These are phyloP conservation scores for Piscicola geometra DNA, from an alignment of 2,888 invertebrate genomes.

Conservation along the genomic window DNA sequence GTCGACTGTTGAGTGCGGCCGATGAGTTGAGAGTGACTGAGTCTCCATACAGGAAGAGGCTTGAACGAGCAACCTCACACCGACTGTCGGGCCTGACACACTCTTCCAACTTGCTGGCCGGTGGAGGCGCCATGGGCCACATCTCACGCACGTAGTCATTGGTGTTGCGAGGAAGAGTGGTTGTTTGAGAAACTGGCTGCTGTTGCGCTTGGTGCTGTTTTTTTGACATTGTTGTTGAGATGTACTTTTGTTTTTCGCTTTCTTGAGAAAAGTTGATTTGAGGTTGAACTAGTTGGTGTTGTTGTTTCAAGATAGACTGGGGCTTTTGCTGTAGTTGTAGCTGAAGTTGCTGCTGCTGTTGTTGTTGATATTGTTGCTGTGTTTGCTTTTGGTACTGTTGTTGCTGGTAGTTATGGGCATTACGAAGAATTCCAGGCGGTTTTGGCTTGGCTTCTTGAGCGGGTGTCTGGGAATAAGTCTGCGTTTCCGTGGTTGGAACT, in stretches of 20 bases:
- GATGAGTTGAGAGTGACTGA: slow-evolving; percentile 33
- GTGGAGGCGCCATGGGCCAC: slow-evolving; percentile 38
- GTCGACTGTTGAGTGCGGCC: slow-evolving; percentile 15
- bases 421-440: slow-evolving; percentile 26
- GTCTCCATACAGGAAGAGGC: slow-evolving; percentile 38
- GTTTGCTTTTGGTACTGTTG: background rate
- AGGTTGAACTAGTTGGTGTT: slow-evolving; percentile 8
- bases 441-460: slow-evolving; percentile 23
- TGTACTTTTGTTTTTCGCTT: background rate
- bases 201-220: slow-evolving; percentile 1
- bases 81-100: slow-evolving; percentile 27
- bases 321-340: slow-evolving; percentile 14
- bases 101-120: slow-evolving; percentile 28
- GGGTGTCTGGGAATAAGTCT: background rate
- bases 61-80: slow-evolving; percentile 24
- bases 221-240: background rate
- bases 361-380: background rate
- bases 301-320: background rate
- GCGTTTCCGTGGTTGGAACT: background rate
- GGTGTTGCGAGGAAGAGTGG: slow-evolving; percentile 17
- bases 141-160: slow-evolving; percentile 37
- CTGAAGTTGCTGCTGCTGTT: background rate
- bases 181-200: background rate
- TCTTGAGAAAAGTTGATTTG: slow-evolving; percentile 25
- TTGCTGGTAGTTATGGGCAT: slow-evolving; percentile 28